A percentile compares a stretch with the other conserved stretches of the same genome.
phyloP scores from a whole-genome alignment of 2,888 invertebrate genomes.

The Stegophylla sp. region DNA sequence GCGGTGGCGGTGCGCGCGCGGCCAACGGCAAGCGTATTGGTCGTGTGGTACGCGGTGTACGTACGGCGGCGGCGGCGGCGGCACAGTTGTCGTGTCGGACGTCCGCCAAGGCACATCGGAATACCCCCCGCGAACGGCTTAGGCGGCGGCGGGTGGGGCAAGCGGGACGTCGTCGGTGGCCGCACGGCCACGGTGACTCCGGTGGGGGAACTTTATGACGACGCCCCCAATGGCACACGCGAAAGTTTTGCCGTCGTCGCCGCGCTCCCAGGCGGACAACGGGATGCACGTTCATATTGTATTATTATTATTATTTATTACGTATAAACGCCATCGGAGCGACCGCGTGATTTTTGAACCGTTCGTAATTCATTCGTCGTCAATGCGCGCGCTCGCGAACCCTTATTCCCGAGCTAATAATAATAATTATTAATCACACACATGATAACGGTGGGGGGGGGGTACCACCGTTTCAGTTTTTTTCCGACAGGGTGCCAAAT shows the following conservation, averaged over 20 bases:
- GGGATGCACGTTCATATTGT: background rate
- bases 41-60: background rate
- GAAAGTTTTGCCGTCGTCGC: conserved; percentile 31
- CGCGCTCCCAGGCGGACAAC: conserved; percentile 47
- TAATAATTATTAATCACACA: background rate
- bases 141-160: background rate
- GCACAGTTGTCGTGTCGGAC: background rate
- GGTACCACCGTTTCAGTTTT: background rate
- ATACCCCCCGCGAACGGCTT: too few relatives aligned
- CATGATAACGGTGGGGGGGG: too few relatives aligned
- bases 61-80: background rate
- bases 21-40: too few relatives aligned
- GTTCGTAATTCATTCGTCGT: background rate
- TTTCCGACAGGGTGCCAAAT: background rate
- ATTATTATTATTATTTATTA: too few relatives aligned
- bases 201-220: conserved; percentile 50
- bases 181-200: background rate
- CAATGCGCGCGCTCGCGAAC: background rate
- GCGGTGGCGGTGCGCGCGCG: background rate
- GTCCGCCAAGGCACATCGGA: background rate
- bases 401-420: background rate
- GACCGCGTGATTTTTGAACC: background rate
- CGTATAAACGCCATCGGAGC: conserved; percentile 26
- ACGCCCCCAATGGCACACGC: conserved; percentile 21
- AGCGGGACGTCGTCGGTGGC: background rate